phyloP scores from a whole-genome alignment of 2,888 invertebrate genomes.

The Xestia ashworthii region DNA sequence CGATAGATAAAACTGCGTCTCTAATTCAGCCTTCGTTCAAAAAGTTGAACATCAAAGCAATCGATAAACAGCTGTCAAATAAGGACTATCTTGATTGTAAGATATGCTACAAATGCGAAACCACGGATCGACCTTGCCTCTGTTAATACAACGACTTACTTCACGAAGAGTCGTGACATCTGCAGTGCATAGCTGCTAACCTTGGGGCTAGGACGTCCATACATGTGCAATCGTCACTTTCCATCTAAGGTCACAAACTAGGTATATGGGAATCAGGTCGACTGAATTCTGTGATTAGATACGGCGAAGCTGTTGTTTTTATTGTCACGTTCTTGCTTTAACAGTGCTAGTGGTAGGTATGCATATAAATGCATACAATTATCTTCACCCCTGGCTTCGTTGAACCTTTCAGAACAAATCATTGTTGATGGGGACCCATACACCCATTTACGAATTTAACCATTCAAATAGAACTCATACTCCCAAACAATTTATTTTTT shows the following conservation, averaged over 20 bases:
- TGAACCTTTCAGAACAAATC: neutral
- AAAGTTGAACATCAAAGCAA: constrained; percentile 42
- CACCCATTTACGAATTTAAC: neutral
- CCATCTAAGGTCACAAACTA: constrained; percentile 57
- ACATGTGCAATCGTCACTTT: constrained; percentile 68
- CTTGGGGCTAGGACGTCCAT: constrained; percentile 73
- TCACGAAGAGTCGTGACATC: constrained; percentile 76
- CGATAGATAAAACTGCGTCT: constrained; percentile 19
- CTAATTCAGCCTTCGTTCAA: constrained; percentile 24
- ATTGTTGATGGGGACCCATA: neutral
- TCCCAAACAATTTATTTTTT: constrained; percentile 20
- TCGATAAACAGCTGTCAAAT: constrained; percentile 59
- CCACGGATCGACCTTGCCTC: constrained; percentile 79
- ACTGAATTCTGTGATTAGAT: constrained; percentile 57
- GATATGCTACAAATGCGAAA: constrained; percentile 63
- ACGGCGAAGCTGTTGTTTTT: constrained; percentile 36
- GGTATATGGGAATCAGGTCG: constrained; percentile 63
- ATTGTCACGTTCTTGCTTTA: constrained; percentile 35
- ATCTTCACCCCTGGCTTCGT: constrained; percentile 12
- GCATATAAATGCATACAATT: neutral
- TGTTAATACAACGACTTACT: constrained; percentile 81
- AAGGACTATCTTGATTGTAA: constrained; percentile 65
- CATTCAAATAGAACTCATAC: constrained; percentile 7
- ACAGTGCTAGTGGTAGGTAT: neutral
- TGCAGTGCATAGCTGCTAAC: constrained; percentile 71